A percentile compares a stretch with the other conserved stretches of the same genome.
phyloP scores from a whole-genome alignment of 2,888 invertebrate species.

The Bruchidius siliquastri region DNA sequence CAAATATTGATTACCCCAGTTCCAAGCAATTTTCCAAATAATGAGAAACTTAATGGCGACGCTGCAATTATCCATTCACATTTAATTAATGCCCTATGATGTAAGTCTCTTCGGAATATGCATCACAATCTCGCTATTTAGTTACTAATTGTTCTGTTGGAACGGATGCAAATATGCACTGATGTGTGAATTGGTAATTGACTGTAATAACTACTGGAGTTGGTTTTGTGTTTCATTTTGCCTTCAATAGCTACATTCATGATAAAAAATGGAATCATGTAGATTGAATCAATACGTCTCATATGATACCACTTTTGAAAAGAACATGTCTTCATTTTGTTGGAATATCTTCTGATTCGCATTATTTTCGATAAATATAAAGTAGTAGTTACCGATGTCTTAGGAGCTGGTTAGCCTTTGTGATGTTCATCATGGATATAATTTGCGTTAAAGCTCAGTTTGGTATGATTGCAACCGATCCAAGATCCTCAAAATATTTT shows the following conservation, averaged over 20 bases:
- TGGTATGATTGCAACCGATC: too few species aligned
- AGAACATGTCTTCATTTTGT: too few species aligned
- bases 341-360: too few species aligned
- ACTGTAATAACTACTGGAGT: background rate
- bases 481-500: too few species aligned
- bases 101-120: background rate
- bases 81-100: conserved; percentile 23
- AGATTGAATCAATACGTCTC: too few species aligned
- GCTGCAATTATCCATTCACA: conserved; percentile 26
- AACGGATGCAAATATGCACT: background rate
- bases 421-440: too few species aligned
- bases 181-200: background rate
- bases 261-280: too few species aligned
- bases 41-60: conserved; percentile 29
- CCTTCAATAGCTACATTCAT: background rate
- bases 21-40: conserved; percentile 4
- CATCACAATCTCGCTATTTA: background rate
- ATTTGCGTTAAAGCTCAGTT: too few species aligned
- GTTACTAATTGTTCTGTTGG: background rate
- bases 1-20: conserved; percentile 15
- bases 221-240: background rate
- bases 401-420: too few species aligned
- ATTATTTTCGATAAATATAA: too few species aligned
- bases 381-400: too few species aligned
- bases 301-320: too few species aligned